phyloP scores from a whole-genome alignment of 2,888 invertebrate genomes.

The Heteropelma amictum region DNA sequence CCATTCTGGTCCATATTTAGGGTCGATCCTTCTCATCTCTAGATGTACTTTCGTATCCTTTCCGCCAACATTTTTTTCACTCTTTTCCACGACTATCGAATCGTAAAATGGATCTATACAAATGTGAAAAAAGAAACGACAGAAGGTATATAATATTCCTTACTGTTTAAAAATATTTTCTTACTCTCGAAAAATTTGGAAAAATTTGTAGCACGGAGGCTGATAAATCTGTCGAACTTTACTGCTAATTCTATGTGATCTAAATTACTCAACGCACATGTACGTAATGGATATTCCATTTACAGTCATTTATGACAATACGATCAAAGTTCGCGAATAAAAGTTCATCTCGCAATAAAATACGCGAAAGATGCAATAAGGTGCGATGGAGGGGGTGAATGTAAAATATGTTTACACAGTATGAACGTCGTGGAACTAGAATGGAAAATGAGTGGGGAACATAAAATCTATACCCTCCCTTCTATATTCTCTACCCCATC shows the following conservation, averaged over 20 bases:
- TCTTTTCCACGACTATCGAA: not conserved
- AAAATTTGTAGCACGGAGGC: too few species aligned
- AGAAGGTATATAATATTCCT: not conserved
- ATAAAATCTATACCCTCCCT: conserved; percentile 27
- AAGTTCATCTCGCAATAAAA: not conserved
- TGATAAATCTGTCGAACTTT: too few species aligned
- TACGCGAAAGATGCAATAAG: not conserved
- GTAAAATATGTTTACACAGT: conserved; percentile 40
- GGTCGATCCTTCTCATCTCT: conserved; percentile 28
- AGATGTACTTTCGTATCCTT: conserved; percentile 26
- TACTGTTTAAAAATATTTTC: not conserved
- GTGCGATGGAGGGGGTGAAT: conserved; percentile 43
- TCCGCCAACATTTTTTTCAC: not conserved
- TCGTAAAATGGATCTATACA: not conserved
- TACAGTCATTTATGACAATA: too few species aligned
- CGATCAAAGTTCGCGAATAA: too few species aligned
- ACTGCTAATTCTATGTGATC: too few species aligned
- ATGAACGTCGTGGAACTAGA: conserved; percentile 30
- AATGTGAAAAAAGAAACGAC: not conserved
- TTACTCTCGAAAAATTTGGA: not conserved
- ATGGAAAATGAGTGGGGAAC: conserved; percentile 53
- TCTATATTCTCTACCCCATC: conserved; percentile 15
- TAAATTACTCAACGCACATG: too few species aligned
- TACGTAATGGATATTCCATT: too few species aligned
- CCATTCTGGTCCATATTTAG: conserved; percentile 40